Evolutionary conservation across 1,140 invertebrate genomes (phyloP), one percentile per base, ranked within the genome.

Genomic region (Mizuhopecten yessoensis): DNA sequence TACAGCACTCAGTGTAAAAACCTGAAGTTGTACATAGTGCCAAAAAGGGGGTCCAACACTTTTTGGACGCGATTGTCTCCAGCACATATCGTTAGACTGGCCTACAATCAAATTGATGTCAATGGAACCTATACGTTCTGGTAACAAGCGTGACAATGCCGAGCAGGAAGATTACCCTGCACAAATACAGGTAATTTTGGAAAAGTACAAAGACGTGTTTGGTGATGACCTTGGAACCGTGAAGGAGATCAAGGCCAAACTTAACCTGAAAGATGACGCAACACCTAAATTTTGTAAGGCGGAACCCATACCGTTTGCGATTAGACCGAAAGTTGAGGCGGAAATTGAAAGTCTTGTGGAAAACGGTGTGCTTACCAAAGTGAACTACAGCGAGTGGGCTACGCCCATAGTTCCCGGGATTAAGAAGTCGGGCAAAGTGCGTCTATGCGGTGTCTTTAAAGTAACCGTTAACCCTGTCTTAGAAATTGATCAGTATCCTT

Each of bases 371-470:
- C 36, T 95, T 0, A 88, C 87, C 42, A 93, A 94, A 88, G 92
- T 94, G 0, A 11, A 88, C 5, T 86, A 91, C 29, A 90, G 87
- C 86, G 91, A 95, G 29, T 97, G 96, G 96, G 96, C 94, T 11
- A 95, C 95, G 36, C 96, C 96, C 0, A 94, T 95, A 34, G 96
- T 97, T 11, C 93, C 94, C 3, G 94, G 96, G 10, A 39, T 94
- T 13, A 97, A 97, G 93, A 87, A 94, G 86, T 93, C 96, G 92
- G 94, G 94, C 49, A 92, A 88, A 34, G 93, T 97, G n/a, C 91
- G 96, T 17, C 91, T 96, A 34, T 96, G 96, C 91, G 96, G 96
- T 15, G 96, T 96, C 89, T 96, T 95, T 88, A 97, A 95, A 75
- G 90, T 94, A 13, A 93, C 92, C 5, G 39, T 95, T 0, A 95